phyloP scores from a whole-genome alignment of 1,140 invertebrate genomes.

The Micrasema minimum region DNA sequence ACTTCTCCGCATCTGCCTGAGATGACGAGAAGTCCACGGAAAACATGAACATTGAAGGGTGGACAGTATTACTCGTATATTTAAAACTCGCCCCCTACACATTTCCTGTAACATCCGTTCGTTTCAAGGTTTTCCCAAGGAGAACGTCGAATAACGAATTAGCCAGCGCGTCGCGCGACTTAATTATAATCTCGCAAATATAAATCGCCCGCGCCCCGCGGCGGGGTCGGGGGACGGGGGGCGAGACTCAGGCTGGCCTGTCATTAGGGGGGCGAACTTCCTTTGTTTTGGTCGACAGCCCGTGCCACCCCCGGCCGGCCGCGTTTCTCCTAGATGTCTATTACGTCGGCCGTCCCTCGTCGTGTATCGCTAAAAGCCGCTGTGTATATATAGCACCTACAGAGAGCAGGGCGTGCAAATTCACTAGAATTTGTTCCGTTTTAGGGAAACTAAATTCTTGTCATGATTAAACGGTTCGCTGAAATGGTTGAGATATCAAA shows the following conservation, averaged over 20 bases:
- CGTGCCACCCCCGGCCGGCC: slow-evolving; percentile 6
- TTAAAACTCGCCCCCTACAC: no score
- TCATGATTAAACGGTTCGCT: no score
- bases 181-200: slow-evolving; percentile 22
- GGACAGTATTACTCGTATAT: no score
- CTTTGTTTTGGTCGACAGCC: slow-evolving; percentile 44
- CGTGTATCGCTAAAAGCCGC: slow-evolving; percentile 42
- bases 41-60: no score
- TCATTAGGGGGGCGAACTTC: slow-evolving; percentile 42
- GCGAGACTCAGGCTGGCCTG: slow-evolving; percentile 34
- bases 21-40: no score
- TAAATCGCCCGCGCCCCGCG: slow-evolving; percentile 15
- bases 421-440: background rate
- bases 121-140: no score
- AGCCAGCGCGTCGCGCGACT: slow-evolving; percentile 1
- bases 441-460: background rate
- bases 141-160: no score
- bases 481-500: no score
- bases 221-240: slow-evolving; percentile 10
- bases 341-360: slow-evolving; percentile 40
- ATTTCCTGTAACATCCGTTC: no score
- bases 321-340: slow-evolving; percentile 40
- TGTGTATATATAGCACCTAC: background rate
- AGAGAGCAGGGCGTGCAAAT: background rate
- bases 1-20: no score